Conservation (phyloP, 2,113 vertebrate species). For the Albula goreensis region DNA sequence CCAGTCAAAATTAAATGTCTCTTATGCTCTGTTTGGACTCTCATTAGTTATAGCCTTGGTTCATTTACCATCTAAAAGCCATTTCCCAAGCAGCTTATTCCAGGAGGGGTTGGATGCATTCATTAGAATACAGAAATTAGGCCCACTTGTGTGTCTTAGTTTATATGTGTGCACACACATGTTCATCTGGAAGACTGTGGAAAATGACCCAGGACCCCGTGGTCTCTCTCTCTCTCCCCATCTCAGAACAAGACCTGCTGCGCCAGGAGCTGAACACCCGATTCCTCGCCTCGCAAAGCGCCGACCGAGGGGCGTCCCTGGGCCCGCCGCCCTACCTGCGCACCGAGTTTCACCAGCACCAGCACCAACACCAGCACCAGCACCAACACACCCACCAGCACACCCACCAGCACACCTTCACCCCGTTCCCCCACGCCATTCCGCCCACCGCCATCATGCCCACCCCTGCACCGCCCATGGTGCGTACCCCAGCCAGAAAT, state of each 20-base stretch:
- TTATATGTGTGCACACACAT: background rate
- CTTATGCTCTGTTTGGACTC: constrained; percentile 32
- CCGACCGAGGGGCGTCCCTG: constrained; percentile 91
- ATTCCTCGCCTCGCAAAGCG: constrained; percentile 94
- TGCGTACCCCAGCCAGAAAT: constrained; percentile 98
- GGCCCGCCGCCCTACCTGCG: constrained; percentile 95
- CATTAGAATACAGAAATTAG: background rate
- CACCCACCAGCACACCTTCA: constrained; percentile 99
- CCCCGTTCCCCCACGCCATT: constrained; percentile 94
- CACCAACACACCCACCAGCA: constrained; percentile 96
- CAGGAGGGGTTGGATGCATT: constrained; percentile 39
- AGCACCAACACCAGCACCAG: constrained; percentile 89
- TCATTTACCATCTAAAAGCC: background rate
- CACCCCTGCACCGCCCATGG: constrained; percentile 97
- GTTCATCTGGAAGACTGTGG: background rate
- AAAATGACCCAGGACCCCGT: background rate
- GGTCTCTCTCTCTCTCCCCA: background rate
- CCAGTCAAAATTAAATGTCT: constrained; percentile 49
- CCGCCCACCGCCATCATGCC: constrained; percentile 91
- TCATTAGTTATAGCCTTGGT: constrained; percentile 37
- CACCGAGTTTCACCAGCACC: constrained; percentile 97
- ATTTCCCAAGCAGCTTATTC: constrained; percentile 29
- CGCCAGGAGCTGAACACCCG: constrained; percentile 97
- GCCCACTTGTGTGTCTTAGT: background rate
- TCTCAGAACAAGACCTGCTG: constrained; percentile 91